These are phyloP conservation scores for Atherinosoma microstoma DNA, from an alignment of 2,797 vertebrate species.

Conservation along the genomic window DNA sequence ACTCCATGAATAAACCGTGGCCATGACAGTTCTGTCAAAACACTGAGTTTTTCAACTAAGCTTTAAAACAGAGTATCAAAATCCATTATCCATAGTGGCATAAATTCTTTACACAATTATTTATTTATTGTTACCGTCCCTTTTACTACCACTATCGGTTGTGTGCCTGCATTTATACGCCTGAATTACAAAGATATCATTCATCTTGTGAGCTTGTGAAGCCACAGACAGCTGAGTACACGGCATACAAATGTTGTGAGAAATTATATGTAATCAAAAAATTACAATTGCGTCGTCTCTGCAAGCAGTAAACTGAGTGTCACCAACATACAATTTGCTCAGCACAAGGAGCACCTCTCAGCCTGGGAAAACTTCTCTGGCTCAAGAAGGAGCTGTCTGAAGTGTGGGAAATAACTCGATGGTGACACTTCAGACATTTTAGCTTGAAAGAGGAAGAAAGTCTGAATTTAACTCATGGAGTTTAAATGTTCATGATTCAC, in stretches of 20 bases:
- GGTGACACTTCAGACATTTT: not conserved
- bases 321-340: conserved; percentile 2
- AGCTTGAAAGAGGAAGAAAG: not conserved
- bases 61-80: too few relatives aligned
- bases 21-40: too few relatives aligned
- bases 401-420: not conserved
- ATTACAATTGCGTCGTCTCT: not conserved
- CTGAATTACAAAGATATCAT: not conserved
- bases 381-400: not conserved
- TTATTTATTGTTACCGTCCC: not conserved
- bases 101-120: too few relatives aligned
- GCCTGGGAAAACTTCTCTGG: not conserved
- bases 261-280: conserved; percentile 1
- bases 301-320: not conserved
- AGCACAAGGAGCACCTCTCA: not conserved
- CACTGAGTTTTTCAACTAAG: too few relatives aligned
- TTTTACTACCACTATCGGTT: not conserved
- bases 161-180: not conserved
- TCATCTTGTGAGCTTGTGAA: conserved; percentile 4
- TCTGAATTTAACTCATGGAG: not conserved
- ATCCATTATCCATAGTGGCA: too few relatives aligned
- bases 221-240: not conserved
- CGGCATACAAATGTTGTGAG: not conserved
- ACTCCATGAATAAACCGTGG: too few relatives aligned
- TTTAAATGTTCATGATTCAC: conserved; percentile 5